Base-by-base conservation (phyloP, 2,113 vertebrate species). In the Pteronura brasiliensis region DNA sequence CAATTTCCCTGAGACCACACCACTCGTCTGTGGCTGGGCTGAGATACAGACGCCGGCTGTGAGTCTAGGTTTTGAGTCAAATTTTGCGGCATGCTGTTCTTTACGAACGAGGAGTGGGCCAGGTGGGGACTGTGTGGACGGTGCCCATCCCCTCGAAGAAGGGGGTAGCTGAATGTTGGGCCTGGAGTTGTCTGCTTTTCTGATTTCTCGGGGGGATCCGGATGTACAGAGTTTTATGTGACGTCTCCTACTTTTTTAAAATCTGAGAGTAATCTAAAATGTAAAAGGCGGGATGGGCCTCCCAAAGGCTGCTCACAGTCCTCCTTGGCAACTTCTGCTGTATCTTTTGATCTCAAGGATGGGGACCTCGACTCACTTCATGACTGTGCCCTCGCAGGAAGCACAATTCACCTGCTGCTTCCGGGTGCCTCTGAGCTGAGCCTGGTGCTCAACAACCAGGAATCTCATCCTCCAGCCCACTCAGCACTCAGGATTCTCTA, bases 311-410 rank as follows among this genome's bases (percentile, higher is more conserved):
- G 25, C 12, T 42, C 55, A 59, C 8, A 7, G 63, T 47, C 15
- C 39, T 44, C 76, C 42, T 36, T 31, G 39, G 55, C 29, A 55
- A 59, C 9, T 27, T 76, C 42, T 61, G 7, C 25, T 69, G 4
- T 34, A n/a, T 92, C 59, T 44, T 12, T 3, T 27, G n/a, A 29
- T 18, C 57, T 47, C 55, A 23, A 42, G 86, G 34, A 12, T 0
- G 0, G 2, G 49, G 15, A 29, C 42, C 31, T 9, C 0, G 0
- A 23, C 21, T 82, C 63, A 11, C 69, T 79, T 23, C 0, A 1
- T 44, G 61, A 44, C 31, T 93, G 55, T 2, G 34, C 21, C 82
- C 52, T 61, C 0, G 4, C n/a, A 69, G 36, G 69, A 49, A 0
- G 3, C 25, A 15, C 55, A 29, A n/a, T 8, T 17, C 52, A 59